These are phyloP conservation scores for Podotricha telesiphe DNA, from an alignment of 2,888 invertebrate genomes.

Conservation along the genomic window DNA sequence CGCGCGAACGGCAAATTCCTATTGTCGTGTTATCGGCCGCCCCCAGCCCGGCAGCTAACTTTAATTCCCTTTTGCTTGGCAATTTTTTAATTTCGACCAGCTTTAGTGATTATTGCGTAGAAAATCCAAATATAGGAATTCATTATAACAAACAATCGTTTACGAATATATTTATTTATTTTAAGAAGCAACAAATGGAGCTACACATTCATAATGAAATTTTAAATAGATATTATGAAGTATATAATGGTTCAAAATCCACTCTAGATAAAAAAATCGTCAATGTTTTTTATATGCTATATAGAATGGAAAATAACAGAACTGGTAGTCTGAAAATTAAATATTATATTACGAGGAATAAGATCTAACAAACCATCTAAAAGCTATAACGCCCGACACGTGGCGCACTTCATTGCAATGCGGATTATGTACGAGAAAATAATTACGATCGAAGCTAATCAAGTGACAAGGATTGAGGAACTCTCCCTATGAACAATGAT, in stretches of 20 bases:
- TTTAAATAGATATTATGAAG: too few relatives aligned
- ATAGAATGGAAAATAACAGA: neutral
- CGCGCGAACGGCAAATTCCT: constrained; percentile 70
- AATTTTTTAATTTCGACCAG: constrained; percentile 72
- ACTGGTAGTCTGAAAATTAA: neutral
- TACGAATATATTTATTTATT: too few relatives aligned
- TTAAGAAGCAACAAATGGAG: too few relatives aligned
- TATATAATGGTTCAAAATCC: too few relatives aligned
- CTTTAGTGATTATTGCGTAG: constrained; percentile 48
- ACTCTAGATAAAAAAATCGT: too few relatives aligned
- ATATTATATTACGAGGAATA: neutral
- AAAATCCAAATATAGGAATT: constrained; percentile 31
- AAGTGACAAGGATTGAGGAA: constrained; percentile 73
- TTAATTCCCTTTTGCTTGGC: constrained; percentile 74
- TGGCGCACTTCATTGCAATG: constrained; percentile 82
- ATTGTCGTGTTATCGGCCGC: constrained; percentile 76
- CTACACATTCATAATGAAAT: too few relatives aligned
- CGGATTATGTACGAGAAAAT: constrained; percentile 80
- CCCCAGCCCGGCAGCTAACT: constrained; percentile 69
- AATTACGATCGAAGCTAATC: constrained; percentile 79
- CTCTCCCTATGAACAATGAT: constrained; percentile 52
- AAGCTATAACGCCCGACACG: constrained; percentile 56
- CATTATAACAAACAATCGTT: neutral
- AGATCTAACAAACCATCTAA: constrained; percentile 38
- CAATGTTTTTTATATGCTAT: too few relatives aligned